Base-by-base conservation (phyloP, 2,888 invertebrate genomes). In the Melanotus villosus region DNA sequence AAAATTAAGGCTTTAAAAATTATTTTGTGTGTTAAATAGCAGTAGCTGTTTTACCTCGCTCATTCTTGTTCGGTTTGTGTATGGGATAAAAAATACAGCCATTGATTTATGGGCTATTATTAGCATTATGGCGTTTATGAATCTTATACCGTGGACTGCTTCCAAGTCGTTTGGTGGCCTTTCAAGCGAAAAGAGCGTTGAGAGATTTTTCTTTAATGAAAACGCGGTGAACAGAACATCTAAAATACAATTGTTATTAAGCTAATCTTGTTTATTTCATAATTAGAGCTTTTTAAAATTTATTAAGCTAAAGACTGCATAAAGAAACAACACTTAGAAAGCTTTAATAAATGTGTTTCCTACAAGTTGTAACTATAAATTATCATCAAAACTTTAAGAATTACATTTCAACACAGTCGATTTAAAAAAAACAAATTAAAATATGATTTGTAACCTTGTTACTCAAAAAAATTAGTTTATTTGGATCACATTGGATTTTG, bases 101-200 rank as follows among this genome's bases (percentile, higher is more conserved):
- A 92, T 90, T n/a, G 90, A 90, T 79, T 92, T 92, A 80, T 92
- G 92, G 0, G 91, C 87, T 2, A 90, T 77, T 6, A 92, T 79
- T 66, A 92, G 80, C 86, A 91, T 87, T 4, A 88, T 47, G 0
- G 91, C 91, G 77, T 91, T 92, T 4, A 91, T 76, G 66, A 89
- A 89, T 67, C 92, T 84, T 34, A 92, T 88, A 14, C 91, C 91
- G 80, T 92, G 92, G 0, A 92, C 87, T 0, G 88, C 86, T 57
- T 87, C 85, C 50, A 92, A 89, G 74, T 92, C 91, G 14, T 87
- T 87, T 0, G 86, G 79, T 0, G 86, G 79, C 38, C 87, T 83
- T 36, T 87, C 87, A 26, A 90, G 84, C 16, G 87, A 87, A 38
- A 90, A 82, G 19, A 92, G 82, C 73, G 87, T 87, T 59, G 81